Evolutionary conservation across 2,888 invertebrate genomes (phyloP).

Genomic region (Pycnomerus fuliginosus): DNA sequence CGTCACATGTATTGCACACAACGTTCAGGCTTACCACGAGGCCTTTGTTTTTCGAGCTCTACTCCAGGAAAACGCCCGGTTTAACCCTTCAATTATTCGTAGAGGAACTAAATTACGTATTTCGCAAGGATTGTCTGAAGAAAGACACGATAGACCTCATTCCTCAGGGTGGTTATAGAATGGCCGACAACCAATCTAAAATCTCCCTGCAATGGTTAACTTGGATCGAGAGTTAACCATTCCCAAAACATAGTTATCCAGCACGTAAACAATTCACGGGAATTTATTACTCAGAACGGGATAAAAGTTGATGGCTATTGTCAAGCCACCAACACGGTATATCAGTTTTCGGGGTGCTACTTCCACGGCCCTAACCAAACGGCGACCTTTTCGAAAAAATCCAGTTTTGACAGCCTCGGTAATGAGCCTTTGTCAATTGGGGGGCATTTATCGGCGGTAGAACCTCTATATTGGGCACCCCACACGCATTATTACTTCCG

Average conservation of each 20-base stretch:
- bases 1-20: no score
- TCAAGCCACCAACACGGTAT: constrained; percentile 19
- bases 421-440: constrained; percentile 31
- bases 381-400: constrained; percentile 1
- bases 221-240: constrained; percentile 15
- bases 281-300: constrained; percentile 19
- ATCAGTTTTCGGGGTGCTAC: constrained; percentile 27
- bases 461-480: no score
- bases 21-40: constrained; percentile 12
- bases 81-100: no score
- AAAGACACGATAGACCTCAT: constrained; percentile 33
- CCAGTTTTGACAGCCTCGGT: constrained; percentile 2
- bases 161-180: no score
- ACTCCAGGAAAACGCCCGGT: no score
- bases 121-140: constrained; percentile 33
- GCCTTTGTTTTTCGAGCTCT: no score
- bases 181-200: no score
- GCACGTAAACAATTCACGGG: constrained; percentile 21
- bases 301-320: constrained; percentile 23
- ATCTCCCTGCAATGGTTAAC: no score
- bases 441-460: constrained; percentile 37
- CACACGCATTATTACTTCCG: no score
- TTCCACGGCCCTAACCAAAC: constrained; percentile 20
- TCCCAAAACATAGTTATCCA: constrained; percentile 8
- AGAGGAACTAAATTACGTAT: constrained; percentile 31